Percentiles rank a stretch among this genome's conserved stretches.
Conservation (phyloP, 2,113 vertebrate species). For the Eublepharis macularius region DNA sequence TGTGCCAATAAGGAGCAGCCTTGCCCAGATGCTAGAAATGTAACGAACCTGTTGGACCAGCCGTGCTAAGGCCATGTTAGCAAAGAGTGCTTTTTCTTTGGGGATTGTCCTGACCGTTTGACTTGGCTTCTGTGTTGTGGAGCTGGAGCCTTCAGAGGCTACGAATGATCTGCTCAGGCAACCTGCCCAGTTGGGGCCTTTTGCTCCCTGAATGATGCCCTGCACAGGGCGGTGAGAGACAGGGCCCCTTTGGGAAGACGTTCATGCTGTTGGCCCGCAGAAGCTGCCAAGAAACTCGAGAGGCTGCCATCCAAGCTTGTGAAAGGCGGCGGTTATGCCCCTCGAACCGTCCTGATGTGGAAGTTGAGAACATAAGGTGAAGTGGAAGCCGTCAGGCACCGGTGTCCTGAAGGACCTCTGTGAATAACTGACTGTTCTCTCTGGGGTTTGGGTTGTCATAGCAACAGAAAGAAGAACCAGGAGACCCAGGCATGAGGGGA, state of each 20-base stretch:
- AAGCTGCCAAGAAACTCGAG: background rate
- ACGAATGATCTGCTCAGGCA: background rate
- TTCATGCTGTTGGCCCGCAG: background rate
- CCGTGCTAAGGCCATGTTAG: background rate
- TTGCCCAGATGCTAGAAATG: background rate
- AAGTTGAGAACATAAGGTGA: constrained; percentile 36
- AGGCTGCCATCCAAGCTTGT: background rate
- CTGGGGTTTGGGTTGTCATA: constrained; percentile 1
- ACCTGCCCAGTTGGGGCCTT: background rate
- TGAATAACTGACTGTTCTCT: constrained; percentile 33
- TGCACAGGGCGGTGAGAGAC: background rate
- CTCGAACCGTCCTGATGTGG: background rate
- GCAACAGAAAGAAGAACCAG: constrained; percentile 17
- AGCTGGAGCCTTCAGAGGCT: background rate
- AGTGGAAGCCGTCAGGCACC: background rate
- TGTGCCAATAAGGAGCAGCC: too few species aligned
- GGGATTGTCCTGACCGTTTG: background rate
- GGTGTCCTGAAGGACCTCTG: constrained; percentile 13
- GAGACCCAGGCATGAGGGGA: background rate
- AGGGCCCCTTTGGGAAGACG: background rate
- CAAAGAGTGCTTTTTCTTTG: background rate
- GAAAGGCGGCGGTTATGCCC: too few species aligned
- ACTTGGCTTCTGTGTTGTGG: background rate
- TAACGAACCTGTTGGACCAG: too few species aligned
- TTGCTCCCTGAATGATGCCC: background rate